Evolutionary conservation across 2,888 invertebrate species (phyloP).

Genomic region (Drosophila ezoana): DNA sequence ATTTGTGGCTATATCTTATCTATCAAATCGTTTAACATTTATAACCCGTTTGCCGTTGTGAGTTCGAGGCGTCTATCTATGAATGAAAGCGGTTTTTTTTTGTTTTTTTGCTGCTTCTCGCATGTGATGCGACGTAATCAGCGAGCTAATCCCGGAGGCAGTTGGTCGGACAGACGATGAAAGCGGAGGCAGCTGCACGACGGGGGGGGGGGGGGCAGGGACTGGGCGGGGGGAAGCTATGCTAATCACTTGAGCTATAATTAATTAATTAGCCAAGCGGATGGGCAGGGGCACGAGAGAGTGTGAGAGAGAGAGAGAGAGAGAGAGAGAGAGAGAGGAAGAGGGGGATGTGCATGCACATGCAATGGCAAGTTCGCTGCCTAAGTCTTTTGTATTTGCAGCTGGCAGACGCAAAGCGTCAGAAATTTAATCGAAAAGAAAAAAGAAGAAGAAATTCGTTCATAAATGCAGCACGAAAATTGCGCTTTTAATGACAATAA

Average conservation of each 20-base stretch:
- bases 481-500: conserved; percentile 83
- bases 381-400: conserved; percentile 58
- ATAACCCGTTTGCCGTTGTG: conserved; percentile 65
- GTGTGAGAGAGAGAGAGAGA: background rate
- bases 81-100: conserved; percentile 69
- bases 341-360: conserved; percentile 22
- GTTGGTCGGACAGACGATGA: conserved; percentile 38
- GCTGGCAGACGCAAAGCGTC: conserved; percentile 49
- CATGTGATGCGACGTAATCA: conserved; percentile 50
- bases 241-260: conserved; percentile 74
- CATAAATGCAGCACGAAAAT: conserved; percentile 73
- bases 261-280: conserved; percentile 70
- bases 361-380: conserved; percentile 49
- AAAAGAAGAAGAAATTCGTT: conserved; percentile 45
- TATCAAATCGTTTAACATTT: conserved; percentile 76
- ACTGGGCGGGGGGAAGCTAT: conserved; percentile 42
- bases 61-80: conserved; percentile 58
- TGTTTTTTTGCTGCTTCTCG: conserved; percentile 22
- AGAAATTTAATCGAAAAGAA: conserved; percentile 71
- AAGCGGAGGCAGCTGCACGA: conserved; percentile 55
- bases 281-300: conserved; percentile 20
- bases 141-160: conserved; percentile 49
- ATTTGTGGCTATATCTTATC: conserved; percentile 61
- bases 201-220: conserved; percentile 7
- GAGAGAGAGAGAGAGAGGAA: background rate